A percentile compares a stretch with the other conserved stretches of the same genome.
These are phyloP conservation scores for Chrysaora quinquecirrha DNA, from an alignment of 30 jellyfish, hydroid and myxozoan genomes.

Conservation along the genomic window DNA sequence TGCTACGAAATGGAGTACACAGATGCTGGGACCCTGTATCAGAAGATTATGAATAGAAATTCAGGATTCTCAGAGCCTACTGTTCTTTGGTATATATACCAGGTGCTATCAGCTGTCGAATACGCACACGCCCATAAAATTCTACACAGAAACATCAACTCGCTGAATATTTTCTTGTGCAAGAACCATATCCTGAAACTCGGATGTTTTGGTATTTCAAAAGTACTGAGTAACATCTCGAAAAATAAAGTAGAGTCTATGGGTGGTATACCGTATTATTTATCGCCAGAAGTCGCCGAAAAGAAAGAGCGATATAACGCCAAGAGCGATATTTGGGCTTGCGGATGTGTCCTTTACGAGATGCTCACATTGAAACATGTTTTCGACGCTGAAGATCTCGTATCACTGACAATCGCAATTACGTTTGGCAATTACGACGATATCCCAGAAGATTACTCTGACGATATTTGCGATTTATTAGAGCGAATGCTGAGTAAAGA, in stretches of 20 bases:
- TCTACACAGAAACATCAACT: slow-evolving; percentile 84
- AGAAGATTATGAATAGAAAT: slow-evolving; percentile 70
- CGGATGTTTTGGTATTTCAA: slow-evolving; percentile 89
- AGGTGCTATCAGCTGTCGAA: slow-evolving; percentile 84
- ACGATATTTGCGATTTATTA: slow-evolving; percentile 53
- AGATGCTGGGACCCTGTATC: slow-evolving; percentile 87
- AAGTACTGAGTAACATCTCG: slow-evolving; percentile 78
- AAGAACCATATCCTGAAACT: slow-evolving; percentile 81
- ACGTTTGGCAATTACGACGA: slow-evolving; percentile 55
- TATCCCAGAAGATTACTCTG: slow-evolving; percentile 67
- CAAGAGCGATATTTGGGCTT: slow-evolving; percentile 97
- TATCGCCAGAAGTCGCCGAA: slow-evolving; percentile 86
- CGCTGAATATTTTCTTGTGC: slow-evolving; percentile 81
- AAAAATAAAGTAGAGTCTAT: slow-evolving; percentile 60
- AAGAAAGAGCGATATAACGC: slow-evolving; percentile 61
- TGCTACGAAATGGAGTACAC: slow-evolving; percentile 95
- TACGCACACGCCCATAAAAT: slow-evolving; percentile 79
- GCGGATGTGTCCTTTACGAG: slow-evolving; percentile 96
- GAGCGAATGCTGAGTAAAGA: slow-evolving; percentile 65
- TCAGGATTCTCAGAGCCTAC: slow-evolving; percentile 69
- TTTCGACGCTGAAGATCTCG: slow-evolving; percentile 84
- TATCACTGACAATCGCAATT: slow-evolving; percentile 70
- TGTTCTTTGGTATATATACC: slow-evolving; percentile 71
- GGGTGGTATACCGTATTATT: slow-evolving; percentile 96
- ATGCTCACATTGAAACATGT: slow-evolving; percentile 81